These are phyloP conservation scores for Cyprinus carpio DNA, from an alignment of 2,113 vertebrate genomes.

Conservation along the genomic window DNA sequence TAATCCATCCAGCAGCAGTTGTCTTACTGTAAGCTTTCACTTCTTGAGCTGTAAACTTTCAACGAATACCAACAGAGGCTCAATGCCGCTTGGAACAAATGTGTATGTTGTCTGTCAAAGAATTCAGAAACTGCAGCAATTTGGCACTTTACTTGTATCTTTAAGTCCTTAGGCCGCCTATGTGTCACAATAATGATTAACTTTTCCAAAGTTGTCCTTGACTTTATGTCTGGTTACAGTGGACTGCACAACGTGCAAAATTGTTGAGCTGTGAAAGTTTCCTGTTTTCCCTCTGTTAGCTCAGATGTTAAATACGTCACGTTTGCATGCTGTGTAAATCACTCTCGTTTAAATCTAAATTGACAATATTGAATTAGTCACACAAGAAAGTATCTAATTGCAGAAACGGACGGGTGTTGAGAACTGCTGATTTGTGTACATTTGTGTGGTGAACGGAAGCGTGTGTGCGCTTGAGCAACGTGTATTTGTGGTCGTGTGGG, in stretches of 20 bases:
- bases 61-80: not conserved
- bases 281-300: slow-evolving; percentile 8
- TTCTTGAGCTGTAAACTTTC: not conserved
- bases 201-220: slow-evolving; percentile 23
- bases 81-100: not conserved
- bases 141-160: not conserved
- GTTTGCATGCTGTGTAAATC: slow-evolving; percentile 23
- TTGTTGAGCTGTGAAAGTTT: not conserved
- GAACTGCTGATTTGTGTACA: not conserved
- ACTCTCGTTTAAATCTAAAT: slow-evolving; percentile 27
- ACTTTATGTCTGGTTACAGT: not conserved
- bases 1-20: not conserved
- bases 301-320: slow-evolving; percentile 12
- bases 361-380: slow-evolving; percentile 29
- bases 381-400: slow-evolving; percentile 15
- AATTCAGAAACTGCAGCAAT: not conserved
- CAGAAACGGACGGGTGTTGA: not conserved
- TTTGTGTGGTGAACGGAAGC: not conserved
- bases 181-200: not conserved
- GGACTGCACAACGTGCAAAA: not conserved
- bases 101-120: not conserved
- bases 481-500: slow-evolving; percentile 9
- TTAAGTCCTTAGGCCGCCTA: not conserved
- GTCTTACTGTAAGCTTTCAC: slow-evolving; percentile 15
- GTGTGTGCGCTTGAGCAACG: not conserved